phyloP scores from a whole-genome alignment of 2,113 vertebrate species.

The Ciconia stormi region DNA sequence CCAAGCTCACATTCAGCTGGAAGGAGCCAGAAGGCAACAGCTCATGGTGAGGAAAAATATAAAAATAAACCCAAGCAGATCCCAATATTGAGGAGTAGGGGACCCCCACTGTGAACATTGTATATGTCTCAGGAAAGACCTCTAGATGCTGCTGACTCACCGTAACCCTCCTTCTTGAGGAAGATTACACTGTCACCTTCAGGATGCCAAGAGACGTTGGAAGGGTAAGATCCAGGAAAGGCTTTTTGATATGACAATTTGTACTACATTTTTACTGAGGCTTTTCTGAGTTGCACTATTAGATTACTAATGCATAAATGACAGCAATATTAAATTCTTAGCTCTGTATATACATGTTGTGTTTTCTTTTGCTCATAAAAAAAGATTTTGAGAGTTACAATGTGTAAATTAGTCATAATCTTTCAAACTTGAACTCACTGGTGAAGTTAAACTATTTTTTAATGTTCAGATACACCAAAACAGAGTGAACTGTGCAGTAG shows the following conservation, averaged over 20 bases:
- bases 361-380: neutral
- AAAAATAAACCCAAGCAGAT: neutral
- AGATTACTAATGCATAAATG: neutral
- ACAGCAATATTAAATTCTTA: neutral
- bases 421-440: neutral
- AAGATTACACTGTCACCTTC: neutral
- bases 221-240: neutral
- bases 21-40: neutral
- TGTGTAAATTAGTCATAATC: neutral
- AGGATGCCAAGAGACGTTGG: accelerated
- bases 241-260: neutral
- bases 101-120: neutral
- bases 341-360: neutral
- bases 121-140: neutral
- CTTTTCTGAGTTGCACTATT: neutral
- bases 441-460: neutral
- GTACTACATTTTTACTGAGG: neutral
- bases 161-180: neutral
- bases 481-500: neutral
- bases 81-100: neutral
- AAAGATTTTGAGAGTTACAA: neutral
- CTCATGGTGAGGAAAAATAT: neutral
- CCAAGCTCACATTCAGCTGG: neutral
- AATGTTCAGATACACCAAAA: neutral
- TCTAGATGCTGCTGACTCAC: neutral